phyloP scores from a whole-genome alignment of 2,113 vertebrate genomes.

The Bostrychus sinensis region DNA sequence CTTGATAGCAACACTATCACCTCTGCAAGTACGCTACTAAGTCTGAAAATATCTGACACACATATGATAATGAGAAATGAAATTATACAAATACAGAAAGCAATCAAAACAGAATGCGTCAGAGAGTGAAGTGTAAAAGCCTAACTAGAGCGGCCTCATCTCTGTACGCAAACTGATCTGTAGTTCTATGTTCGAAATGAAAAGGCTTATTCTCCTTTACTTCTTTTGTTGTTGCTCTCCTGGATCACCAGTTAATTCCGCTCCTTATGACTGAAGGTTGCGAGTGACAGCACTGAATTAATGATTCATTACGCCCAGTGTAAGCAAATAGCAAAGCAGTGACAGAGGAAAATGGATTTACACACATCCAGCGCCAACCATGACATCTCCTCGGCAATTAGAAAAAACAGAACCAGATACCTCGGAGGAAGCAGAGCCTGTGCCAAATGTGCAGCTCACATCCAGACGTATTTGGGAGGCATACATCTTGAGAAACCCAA shows the following conservation, averaged over 20 bases:
- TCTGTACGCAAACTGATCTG: conserved; percentile 15
- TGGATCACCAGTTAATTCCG: conserved; percentile 66
- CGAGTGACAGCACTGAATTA: conserved; percentile 71
- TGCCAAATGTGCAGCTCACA: conserved; percentile 21
- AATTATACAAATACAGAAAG: conserved; percentile 41
- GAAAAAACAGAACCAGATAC: conserved; percentile 34
- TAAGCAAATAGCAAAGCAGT: conserved; percentile 67
- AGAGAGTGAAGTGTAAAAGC: conserved; percentile 9
- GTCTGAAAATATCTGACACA: conserved; percentile 30
- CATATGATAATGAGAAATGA: conserved; percentile 34
- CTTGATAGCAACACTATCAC: too few species aligned
- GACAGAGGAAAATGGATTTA: conserved; percentile 73
- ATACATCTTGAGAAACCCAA: conserved; percentile 25
- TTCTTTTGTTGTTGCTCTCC: conserved; percentile 43
- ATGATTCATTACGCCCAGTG: conserved; percentile 76
- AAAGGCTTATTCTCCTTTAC: conserved; percentile 22
- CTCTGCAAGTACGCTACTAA: neutral
- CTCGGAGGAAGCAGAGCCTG: conserved; percentile 10
- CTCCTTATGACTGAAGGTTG: conserved; percentile 59
- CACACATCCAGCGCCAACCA: conserved; percentile 54
- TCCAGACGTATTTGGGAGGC: neutral
- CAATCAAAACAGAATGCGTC: conserved; percentile 40
- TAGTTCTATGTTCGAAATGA: conserved; percentile 13
- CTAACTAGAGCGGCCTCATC: conserved; percentile 30
- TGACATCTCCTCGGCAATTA: conserved; percentile 55